Base-by-base conservation (phyloP, 2,888 invertebrate species). In the Lissocephala sabroskyi region DNA sequence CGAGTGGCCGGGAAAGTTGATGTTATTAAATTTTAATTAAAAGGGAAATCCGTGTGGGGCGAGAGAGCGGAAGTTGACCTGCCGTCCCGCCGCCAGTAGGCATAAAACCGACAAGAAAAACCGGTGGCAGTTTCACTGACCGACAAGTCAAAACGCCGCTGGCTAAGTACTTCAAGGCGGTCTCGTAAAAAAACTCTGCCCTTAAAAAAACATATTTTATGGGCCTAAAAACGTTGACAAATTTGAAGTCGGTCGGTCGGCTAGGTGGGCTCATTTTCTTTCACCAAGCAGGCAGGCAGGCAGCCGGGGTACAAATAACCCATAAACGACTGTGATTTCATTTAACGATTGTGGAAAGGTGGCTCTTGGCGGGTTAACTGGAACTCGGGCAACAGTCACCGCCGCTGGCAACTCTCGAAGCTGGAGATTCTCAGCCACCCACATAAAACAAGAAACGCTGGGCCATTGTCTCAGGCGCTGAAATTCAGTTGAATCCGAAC, bases 251-350 rank as follows among this genome's bases (percentile, higher is more conserved):
- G 29, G 29, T 46, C 41, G 35, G 46, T 33, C 49, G 51, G 54
- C 32, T 56, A 35, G 54, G 58, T 62, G 70, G 74, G 77, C 70
- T 11, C 28, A 70, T 74, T 33, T 33, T 35, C 35, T 14, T 9
- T 73, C 68, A n/a, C n/a, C n/a, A n/a, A n/a, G n/a, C n/a, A n/a
- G n/a, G n/a, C n/a, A n/a, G n/a, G n/a, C n/a, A n/a, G n/a, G n/a
- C n/a, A n/a, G n/a, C n/a, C n/a, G n/a, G n/a, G n/a, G 14, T 35
- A 35, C 23, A 35, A 35, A 35, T 35, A 35, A 35, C 7, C 35
- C 76, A 62, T 70, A 70, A 70, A 73, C 71, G 75, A 65, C 64
- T 56, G 76, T 59, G 68, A 70, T 71, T 77, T 74, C 74, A 77
- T 74, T 73, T 73, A 66, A 73, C 71, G 71, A 73, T 74, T 77